Conservation (phyloP, 1,140 invertebrate genomes). For the Drosophila suzukii region DNA sequence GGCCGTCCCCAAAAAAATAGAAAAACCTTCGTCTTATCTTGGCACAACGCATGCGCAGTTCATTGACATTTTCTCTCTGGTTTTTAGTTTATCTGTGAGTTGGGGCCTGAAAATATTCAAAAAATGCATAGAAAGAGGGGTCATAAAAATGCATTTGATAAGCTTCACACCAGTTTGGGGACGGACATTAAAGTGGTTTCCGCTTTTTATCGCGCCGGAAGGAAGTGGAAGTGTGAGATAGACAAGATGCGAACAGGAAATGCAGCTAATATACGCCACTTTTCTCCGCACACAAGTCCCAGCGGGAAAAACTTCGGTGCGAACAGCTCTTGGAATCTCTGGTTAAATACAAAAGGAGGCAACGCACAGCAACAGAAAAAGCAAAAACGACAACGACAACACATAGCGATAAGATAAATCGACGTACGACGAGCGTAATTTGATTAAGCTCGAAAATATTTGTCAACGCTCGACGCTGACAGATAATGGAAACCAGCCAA, state of each 20-base stretch:
- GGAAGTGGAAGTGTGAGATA: constrained; percentile 75
- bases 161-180: constrained; percentile 53
- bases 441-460: constrained; percentile 81
- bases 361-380: constrained; percentile 24
- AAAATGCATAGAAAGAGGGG: constrained; percentile 51
- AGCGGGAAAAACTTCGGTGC: too few relatives aligned
- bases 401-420: constrained; percentile 69
- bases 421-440: constrained; percentile 78
- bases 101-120: constrained; percentile 47
- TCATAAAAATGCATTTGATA: constrained; percentile 77
- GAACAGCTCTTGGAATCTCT: constrained; percentile 49
- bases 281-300: constrained; percentile 47
- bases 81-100: not conserved
- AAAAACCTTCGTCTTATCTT: constrained; percentile 64
- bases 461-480: constrained; percentile 39
- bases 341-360: constrained; percentile 20
- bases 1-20: constrained; percentile 37
- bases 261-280: constrained; percentile 71
- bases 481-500: constrained; percentile 35
- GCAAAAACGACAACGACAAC: constrained; percentile 8
- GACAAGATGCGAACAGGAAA: constrained; percentile 63
- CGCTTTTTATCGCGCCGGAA: constrained; percentile 69
- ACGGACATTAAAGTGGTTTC: constrained; percentile 52
- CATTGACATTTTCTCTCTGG: constrained; percentile 55
- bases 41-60: constrained; percentile 66